These are phyloP conservation scores for Lophius piscatorius DNA, from an alignment of 2,113 vertebrate genomes.

Conservation along the genomic window DNA sequence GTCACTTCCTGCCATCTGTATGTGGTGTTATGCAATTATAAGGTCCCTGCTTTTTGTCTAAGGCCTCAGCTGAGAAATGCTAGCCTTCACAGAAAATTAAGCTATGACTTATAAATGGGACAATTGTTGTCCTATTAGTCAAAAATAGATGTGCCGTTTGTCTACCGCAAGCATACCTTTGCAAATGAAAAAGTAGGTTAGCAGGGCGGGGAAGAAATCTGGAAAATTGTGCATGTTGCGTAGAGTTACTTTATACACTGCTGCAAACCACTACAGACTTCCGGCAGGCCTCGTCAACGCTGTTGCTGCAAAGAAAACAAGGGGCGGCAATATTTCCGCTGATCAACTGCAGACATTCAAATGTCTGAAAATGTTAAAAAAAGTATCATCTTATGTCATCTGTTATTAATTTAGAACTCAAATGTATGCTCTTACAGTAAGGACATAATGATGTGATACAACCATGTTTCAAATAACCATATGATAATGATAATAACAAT, in stretches of 20 bases:
- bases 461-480: too few relatives aligned
- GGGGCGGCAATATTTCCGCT: constrained; percentile 28
- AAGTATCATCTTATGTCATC: too few relatives aligned
- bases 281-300: constrained; percentile 40
- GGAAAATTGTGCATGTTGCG: constrained; percentile 63
- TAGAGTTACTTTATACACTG: constrained; percentile 28
- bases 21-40: constrained; percentile 25
- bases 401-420: too few relatives aligned
- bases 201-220: constrained; percentile 69
- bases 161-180: constrained; percentile 73
- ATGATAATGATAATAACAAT: too few relatives aligned
- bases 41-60: not conserved
- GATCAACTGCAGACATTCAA: constrained; percentile 47
- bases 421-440: too few relatives aligned
- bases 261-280: constrained; percentile 66
- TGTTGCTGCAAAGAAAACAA: constrained; percentile 16
- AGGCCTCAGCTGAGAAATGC: constrained; percentile 50
- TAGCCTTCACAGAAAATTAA: constrained; percentile 60
- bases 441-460: too few relatives aligned
- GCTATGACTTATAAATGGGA: constrained; percentile 70
- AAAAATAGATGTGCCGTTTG: constrained; percentile 73
- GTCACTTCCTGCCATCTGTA: constrained; percentile 1
- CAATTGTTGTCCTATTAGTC: constrained; percentile 75
- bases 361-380: constrained; percentile 6
- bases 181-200: constrained; percentile 75